Percentiles rank a stretch among this genome's conserved stretches.
Conservation (phyloP, 2,797 vertebrate genomes). For the Coregonus ussuriensis region DNA sequence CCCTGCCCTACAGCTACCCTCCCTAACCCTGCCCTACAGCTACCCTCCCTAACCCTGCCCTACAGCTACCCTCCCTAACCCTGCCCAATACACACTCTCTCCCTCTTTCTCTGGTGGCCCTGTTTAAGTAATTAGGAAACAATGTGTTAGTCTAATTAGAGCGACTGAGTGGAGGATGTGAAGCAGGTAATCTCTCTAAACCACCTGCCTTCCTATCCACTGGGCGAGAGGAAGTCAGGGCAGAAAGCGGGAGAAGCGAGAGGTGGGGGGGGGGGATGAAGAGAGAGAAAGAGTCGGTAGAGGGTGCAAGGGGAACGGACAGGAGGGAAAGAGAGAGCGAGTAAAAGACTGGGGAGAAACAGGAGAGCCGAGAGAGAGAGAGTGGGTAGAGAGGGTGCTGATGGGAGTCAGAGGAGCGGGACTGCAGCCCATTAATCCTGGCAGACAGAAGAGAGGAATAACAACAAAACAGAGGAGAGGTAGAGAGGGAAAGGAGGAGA, state of each 20-base stretch:
- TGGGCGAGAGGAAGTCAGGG: background rate
- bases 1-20: too few relatives aligned
- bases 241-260: background rate
- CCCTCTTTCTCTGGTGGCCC: background rate
- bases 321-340: background rate
- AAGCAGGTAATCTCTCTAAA: constrained; percentile 28
- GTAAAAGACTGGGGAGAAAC: too few relatives aligned
- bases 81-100: constrained; percentile 5
- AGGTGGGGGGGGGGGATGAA: background rate
- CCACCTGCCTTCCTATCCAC: constrained; percentile 12
- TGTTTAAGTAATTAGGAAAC: constrained; percentile 33
- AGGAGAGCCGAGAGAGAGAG: background rate
- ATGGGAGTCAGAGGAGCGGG: constrained; percentile 11
- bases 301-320: background rate
- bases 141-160: constrained; percentile 30
- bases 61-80: background rate
- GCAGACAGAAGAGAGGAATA: constrained; percentile 25
- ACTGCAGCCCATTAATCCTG: constrained; percentile 40
- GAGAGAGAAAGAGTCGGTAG: too few relatives aligned
- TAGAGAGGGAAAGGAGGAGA: background rate
- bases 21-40: too few relatives aligned
- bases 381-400: constrained; percentile 4
- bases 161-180: constrained; percentile 15
- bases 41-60: background rate
- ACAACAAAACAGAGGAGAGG: constrained; percentile 11